Percentiles rank a stretch among this genome's conserved stretches.
phyloP scores from a whole-genome alignment of 2,888 invertebrate species.

The Spodoptera picta region DNA sequence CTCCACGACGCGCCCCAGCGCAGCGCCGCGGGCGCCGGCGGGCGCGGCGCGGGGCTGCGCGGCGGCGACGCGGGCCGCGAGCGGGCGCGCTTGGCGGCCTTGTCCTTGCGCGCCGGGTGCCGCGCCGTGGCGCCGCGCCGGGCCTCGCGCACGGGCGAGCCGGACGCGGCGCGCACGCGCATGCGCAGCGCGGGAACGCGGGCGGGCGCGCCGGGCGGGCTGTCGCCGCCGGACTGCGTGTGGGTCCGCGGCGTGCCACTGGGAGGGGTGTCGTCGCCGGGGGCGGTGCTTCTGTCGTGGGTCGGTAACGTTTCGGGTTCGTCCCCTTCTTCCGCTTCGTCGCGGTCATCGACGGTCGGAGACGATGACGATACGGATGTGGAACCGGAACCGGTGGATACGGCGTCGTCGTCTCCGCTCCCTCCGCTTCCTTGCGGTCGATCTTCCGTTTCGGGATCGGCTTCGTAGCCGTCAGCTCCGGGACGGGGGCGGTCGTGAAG shows the following conservation, averaged over 20 bases:
- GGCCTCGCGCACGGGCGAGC: constrained; percentile 56
- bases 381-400: constrained; percentile 64
- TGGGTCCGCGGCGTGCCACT: constrained; percentile 33
- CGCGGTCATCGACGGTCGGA: constrained; percentile 51
- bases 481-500: constrained; percentile 45
- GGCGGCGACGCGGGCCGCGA: constrained; percentile 30
- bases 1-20: constrained; percentile 79
- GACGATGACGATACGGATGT: constrained; percentile 63
- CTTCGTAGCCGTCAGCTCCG: constrained; percentile 51
- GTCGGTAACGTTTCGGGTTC: constrained; percentile 19
- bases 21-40: constrained; percentile 59
- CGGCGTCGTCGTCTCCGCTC: constrained; percentile 62
- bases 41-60: constrained; percentile 39
- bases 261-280: constrained; percentile 20
- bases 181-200: constrained; percentile 44
- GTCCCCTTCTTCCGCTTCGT: constrained; percentile 42
- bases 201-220: constrained; percentile 9
- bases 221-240: not conserved
- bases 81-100: constrained; percentile 44
- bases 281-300: constrained; percentile 23
- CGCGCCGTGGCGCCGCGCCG: constrained; percentile 39
- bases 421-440: constrained; percentile 56
- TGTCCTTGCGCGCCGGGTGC: constrained; percentile 46
- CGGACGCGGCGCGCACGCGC: constrained; percentile 58
- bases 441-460: constrained; percentile 60